phyloP scores from a whole-genome alignment of 2,113 vertebrate genomes.

The Sciurus niger region DNA sequence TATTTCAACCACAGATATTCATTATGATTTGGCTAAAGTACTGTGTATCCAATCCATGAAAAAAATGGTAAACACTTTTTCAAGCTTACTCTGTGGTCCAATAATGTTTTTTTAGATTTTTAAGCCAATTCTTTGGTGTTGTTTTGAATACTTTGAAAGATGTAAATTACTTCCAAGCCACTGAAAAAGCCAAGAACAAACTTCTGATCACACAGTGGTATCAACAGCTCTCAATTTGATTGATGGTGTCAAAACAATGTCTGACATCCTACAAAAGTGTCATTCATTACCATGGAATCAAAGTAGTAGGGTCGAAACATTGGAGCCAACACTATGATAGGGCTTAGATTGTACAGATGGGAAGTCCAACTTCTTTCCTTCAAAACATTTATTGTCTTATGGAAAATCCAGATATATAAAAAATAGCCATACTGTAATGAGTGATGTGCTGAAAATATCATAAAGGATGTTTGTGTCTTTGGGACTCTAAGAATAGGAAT shows the following conservation, averaged over 20 bases:
- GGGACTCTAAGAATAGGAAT: background rate
- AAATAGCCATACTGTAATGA: background rate
- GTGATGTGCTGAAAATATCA: background rate
- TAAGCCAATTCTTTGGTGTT: background rate
- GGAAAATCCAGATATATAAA: background rate
- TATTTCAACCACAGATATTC: constrained; percentile 49
- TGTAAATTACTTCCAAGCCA: background rate
- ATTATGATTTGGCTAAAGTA: constrained; percentile 7
- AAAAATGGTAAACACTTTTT: constrained; percentile 53
- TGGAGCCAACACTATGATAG: background rate
- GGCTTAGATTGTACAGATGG: background rate
- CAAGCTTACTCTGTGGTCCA: background rate
- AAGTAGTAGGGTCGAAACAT: background rate
- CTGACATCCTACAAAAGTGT: background rate
- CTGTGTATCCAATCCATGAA: constrained; percentile 46
- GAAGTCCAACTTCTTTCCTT: background rate
- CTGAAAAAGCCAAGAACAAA: constrained; percentile 31
- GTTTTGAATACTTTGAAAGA: constrained; percentile 34
- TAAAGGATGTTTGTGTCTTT: background rate
- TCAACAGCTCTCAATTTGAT: background rate
- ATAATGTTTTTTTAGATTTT: constrained; percentile 28
- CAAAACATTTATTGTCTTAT: background rate
- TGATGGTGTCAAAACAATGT: constrained; percentile 1
- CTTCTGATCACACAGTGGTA: background rate
- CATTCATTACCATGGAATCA: background rate